Evolutionary conservation across 2,888 invertebrate species (phyloP), one percentile per base, ranked within the genome.

Genomic region (Phania funesta): DNA sequence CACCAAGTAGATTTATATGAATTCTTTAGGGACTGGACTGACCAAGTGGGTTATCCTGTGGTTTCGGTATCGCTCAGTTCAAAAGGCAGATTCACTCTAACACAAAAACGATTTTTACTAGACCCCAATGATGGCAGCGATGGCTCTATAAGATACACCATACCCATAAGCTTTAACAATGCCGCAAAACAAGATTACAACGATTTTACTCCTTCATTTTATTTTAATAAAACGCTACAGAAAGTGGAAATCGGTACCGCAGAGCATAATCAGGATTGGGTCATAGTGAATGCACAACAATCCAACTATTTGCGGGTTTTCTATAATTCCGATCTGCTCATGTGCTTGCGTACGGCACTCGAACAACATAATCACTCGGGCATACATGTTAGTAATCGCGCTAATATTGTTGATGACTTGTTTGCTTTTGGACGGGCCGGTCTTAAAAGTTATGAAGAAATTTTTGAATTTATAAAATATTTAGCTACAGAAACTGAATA

Each of bases 381-480:
- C 3, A 87, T 90, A 22, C 85, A 87, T 13, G 85, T 84, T 5
- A 86, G 94, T 8, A 96, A 95, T 89, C 92, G 97, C 50, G 96
- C 95, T 0, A 95, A 96, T 78, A 86, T 94, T 5, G 90, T 97
- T 0, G 95, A 96, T 85, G 97, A 98, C 88, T 91, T 94, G 4
- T 93, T 94, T 82, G 93, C 93, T 84, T 89, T 94, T 68, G 94
- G 94, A 4, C 91, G 93, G 68, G 92, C 92, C 60, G 93, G 92
- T 9, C 88, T 92, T 38, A 86, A 94, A 78, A 91, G 89, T 22
- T 92, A 92, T 84, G 86, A 88, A 2, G 83, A 89, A 7, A 91
- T 90, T 90, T 92, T 97, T 38, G 91, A 93, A 41, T 92, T 95
- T 38, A 92, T 95, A 0, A 92, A 93, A 0, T 97, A 96, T 91